A percentile compares a stretch with the other conserved stretches of the same genome.
phyloP scores from a whole-genome alignment of 2,113 vertebrate genomes.

The Psephotus haematonotus region DNA sequence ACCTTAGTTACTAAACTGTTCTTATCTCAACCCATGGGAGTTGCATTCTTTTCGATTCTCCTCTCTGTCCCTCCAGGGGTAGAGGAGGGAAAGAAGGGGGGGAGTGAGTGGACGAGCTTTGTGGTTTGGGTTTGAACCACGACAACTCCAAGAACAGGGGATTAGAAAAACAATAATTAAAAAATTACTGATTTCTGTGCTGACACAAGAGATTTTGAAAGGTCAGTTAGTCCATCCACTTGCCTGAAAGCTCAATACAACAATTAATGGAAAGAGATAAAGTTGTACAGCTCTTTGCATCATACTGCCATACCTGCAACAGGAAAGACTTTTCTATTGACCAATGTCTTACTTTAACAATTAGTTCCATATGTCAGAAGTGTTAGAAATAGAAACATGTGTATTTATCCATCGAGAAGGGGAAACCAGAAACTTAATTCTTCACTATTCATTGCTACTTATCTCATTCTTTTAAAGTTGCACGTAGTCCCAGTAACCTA shows the following conservation, averaged over 20 bases:
- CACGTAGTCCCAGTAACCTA: not conserved
- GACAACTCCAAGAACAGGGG: not conserved
- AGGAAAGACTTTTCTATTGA: not conserved
- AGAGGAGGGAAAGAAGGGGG: too few species aligned
- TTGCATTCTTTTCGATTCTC: too few species aligned
- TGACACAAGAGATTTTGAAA: not conserved
- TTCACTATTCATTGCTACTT: not conserved
- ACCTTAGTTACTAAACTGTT: too few species aligned
- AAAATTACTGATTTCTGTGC: not conserved
- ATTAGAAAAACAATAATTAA: not conserved
- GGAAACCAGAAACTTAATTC: not conserved
- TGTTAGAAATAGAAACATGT: not conserved
- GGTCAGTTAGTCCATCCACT: not conserved
- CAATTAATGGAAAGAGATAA: not conserved
- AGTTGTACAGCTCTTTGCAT: not conserved
- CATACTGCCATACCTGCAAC: not conserved
- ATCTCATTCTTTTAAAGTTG: not conserved
- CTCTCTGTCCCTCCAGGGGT: too few species aligned
- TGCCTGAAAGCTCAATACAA: not conserved
- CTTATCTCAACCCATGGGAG: too few species aligned
- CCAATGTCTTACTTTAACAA: not conserved
- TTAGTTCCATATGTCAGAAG: not conserved
- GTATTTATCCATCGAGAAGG: not conserved
- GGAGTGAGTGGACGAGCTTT: too few species aligned
- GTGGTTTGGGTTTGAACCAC: too few species aligned